Base-by-base conservation (phyloP, 2,113 vertebrate species). In the Phainopepla nitens region DNA sequence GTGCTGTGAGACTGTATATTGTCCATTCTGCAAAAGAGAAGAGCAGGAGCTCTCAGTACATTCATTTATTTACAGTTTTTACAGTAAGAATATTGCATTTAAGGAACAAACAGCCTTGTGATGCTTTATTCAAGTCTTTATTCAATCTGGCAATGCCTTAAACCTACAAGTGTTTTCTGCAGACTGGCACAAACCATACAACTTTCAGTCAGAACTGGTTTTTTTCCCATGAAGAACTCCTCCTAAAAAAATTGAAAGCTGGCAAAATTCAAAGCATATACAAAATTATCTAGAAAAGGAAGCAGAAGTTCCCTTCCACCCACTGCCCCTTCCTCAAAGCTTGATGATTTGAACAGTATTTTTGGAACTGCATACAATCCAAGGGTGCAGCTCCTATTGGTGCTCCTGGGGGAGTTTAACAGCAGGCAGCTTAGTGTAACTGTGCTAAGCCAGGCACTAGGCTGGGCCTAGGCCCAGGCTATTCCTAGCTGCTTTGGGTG, bases 1-100 rank as follows among this genome's bases (percentile, higher is more conserved):
- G 98, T 11, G 98, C 99, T 31, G 99, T 98, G 71, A 99, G 98
- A 15, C 98, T 98, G 3, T 99, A 99, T 71, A 99, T 99, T 77
- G 98, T 99, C 99, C 99, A 99, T 92, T 99, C 99, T 99, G 96
- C 51, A 73, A 84, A 90, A 70, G 28, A 87, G 69, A 79, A 58
- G 17, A 64, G 45, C 28, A 17, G 5, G 5, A 42, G 31, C 35
- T 81, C 56, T 92, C 45, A 93, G 54, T 45, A 28, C 28, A 25
- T 81, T 81, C 3, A 77, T 77, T 83, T 77, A 35, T 31, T 89
- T 73, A 44, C 7, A 19, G 10, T 35, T 83, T 81, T 83, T 72
- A 49, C 57, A 57, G n/a, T 58, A 58, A 60, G 21, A 78, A 81
- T 78, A 61, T 24, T 75, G 29, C 47, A 50, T 10, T 18, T 50